Evolutionary conservation across 2,797 vertebrate genomes (phyloP).

Genomic region (Tenualosa ilisha): DNA sequence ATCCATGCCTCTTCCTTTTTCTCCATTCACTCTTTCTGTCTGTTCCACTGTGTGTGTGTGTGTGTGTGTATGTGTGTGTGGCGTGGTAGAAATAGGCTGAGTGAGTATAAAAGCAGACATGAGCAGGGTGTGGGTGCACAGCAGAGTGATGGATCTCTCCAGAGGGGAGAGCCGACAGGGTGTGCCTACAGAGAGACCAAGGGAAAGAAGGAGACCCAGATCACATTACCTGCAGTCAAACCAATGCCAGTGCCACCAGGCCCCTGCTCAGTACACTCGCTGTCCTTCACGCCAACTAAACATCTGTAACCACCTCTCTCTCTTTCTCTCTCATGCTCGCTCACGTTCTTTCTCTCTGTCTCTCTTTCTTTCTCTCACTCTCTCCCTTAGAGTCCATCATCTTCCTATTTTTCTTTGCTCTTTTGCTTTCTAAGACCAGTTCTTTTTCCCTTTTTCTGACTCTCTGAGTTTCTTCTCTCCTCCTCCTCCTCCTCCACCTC

Average conservation of each 20-base stretch:
- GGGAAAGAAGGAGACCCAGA: neutral
- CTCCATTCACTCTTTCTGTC: slow-evolving; percentile 16
- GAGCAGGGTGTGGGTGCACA: neutral
- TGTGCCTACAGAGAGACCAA: neutral
- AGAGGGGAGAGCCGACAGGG: slow-evolving; percentile 12
- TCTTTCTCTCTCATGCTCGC: neutral
- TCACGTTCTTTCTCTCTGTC: neutral
- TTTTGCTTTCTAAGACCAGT: neutral
- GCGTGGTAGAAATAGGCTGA: slow-evolving; percentile 14
- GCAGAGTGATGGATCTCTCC: slow-evolving; percentile 36
- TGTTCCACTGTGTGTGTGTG: neutral
- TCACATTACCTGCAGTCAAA: neutral
- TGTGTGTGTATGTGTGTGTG: slow-evolving; percentile 19
- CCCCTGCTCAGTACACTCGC: neutral
- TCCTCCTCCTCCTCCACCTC: no score
- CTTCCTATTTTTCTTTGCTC: neutral
- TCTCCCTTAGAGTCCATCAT: neutral
- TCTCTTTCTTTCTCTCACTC: neutral
- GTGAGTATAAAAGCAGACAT: slow-evolving; percentile 5
- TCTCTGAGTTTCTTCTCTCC: neutral
- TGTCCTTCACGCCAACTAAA: neutral
- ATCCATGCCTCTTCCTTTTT: neutral
- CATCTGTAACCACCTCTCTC: no score
- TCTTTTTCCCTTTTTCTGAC: neutral
- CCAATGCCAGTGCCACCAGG: slow-evolving; percentile 11